Percentiles rank a stretch among this genome's conserved stretches.
Conservation (phyloP, 37 sponge, comb jelly and placozoan species). For the Spongilla lacustris region DNA sequence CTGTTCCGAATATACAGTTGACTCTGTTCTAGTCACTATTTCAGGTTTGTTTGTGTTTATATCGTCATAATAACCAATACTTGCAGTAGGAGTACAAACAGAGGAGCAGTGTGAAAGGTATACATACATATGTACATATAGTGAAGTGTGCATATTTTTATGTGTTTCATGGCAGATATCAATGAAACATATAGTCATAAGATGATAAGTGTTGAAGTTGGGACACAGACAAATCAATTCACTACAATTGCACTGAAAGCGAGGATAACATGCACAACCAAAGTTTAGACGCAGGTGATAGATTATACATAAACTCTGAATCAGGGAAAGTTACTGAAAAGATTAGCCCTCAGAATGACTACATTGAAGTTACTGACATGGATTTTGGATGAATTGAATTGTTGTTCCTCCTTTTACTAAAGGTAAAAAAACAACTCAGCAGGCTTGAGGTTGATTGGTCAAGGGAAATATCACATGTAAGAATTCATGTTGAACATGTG, state of each 20-base stretch:
- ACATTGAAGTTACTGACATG: no score
- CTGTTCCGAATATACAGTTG: neutral
- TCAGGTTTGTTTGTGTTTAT: neutral
- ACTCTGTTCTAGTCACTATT: neutral
- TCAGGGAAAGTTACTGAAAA: no score
- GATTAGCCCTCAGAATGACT: no score
- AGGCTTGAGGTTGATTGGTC: conserved; percentile 43
- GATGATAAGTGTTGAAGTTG: neutral
- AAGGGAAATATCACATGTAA: conserved; percentile 20
- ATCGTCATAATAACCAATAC: neutral
- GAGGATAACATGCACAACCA: no score
- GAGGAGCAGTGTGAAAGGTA: neutral
- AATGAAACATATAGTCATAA: neutral
- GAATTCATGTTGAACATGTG: conserved; percentile 57
- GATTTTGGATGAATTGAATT: neutral
- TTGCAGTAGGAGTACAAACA: neutral
- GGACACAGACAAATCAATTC: no score
- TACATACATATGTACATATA: neutral
- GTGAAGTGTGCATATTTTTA: neutral
- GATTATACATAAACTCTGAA: no score
- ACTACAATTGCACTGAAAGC: no score
- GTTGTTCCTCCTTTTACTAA: conserved; percentile 45
- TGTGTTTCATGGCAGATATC: neutral
- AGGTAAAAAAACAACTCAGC: conserved; percentile 37
- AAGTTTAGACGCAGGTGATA: no score